Conservation (phyloP, 2,888 invertebrate genomes). For the Baccha elongata region DNA sequence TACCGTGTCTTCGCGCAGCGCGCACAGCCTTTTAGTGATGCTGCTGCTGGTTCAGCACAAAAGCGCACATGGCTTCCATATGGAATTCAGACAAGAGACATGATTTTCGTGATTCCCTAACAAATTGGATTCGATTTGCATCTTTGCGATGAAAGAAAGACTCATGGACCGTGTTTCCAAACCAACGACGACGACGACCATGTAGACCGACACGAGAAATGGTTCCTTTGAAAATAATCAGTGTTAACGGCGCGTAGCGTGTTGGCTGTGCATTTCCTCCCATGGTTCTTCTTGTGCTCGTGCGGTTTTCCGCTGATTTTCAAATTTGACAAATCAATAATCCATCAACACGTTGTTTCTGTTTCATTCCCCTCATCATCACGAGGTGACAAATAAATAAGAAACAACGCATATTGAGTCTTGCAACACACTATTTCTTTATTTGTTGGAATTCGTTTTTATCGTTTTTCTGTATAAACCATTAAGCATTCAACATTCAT, state of each 20-base stretch:
- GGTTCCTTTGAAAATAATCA: constrained; percentile 1
- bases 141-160: constrained; percentile 23
- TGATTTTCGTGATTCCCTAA: constrained; percentile 67
- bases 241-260: not conserved
- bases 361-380: not conserved
- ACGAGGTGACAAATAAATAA: constrained; percentile 66
- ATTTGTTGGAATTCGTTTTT: not conserved
- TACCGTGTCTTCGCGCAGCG: constrained; percentile 66
- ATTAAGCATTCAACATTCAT: constrained; percentile 53
- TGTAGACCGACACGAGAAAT: constrained; percentile 2
- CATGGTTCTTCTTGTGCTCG: not conserved
- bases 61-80: constrained; percentile 61
- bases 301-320: not conserved
- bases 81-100: constrained; percentile 59
- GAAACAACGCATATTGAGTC: constrained; percentile 37
- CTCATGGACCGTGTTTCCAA: not conserved
- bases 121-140: constrained; percentile 73
- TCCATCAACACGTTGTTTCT: constrained; percentile 63
- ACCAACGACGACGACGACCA: not conserved
- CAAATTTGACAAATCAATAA: constrained; percentile 70
- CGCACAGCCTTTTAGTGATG: not conserved
- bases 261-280: constrained; percentile 9
- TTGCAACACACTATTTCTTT: constrained; percentile 41
- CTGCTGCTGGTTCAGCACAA: not conserved
- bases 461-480: constrained; percentile 48